Evolutionary conservation across 2,797 vertebrate species (phyloP).

Genomic region (Rhabdomys pumilio): DNA sequence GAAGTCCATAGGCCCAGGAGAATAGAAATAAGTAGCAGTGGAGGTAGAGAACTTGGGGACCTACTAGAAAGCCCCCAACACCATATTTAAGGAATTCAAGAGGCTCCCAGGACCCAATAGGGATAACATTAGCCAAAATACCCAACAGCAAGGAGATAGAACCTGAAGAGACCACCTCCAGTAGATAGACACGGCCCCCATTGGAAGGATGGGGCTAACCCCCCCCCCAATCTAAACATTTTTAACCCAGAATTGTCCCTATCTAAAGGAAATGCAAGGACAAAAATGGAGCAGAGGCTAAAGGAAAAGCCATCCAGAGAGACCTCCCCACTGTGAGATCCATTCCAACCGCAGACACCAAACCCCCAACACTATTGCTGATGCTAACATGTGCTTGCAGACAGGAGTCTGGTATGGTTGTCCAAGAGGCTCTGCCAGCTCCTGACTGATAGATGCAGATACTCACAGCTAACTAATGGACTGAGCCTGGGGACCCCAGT

Average conservation of each 20-base stretch:
- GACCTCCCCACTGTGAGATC: not conserved
- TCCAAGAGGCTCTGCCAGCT: not conserved
- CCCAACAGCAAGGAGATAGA: not conserved
- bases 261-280: not conserved
- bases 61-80: not conserved
- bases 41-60: not conserved
- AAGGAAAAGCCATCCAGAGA: not conserved
- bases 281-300: not conserved
- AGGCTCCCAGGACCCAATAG: not conserved
- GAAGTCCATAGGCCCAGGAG: not conserved
- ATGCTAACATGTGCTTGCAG: not conserved
- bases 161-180: not conserved
- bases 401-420: not conserved
- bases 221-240: not conserved
- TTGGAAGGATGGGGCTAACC: not conserved
- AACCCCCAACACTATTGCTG: not conserved
- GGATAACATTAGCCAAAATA: not conserved
- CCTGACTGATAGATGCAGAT: not conserved
- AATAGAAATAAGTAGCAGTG: not conserved
- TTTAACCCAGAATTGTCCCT: not conserved
- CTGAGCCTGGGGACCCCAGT: not conserved
- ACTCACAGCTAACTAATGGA: not conserved
- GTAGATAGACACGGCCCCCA: not conserved
- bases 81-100: not conserved
- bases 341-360: not conserved